Evolutionary conservation across 2,888 invertebrate species (phyloP), one percentile per base, ranked within the genome.

Genomic region (Nudaria mundana): DNA sequence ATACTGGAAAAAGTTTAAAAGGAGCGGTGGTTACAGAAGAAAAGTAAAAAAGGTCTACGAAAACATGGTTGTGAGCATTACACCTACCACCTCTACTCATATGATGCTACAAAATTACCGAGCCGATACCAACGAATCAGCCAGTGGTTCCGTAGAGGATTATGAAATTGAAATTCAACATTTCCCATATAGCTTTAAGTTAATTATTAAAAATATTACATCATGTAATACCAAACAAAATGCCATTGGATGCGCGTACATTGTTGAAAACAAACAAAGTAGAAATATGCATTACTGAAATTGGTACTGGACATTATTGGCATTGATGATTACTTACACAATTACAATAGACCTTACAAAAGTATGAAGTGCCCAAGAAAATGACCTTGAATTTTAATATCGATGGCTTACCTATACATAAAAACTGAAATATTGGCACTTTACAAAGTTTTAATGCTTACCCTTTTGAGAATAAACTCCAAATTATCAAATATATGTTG

Each of bases 281-380:
- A 8, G 14, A 36, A 23, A 10, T 36, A 15, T 8, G 11, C 15
- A 36, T 36, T 14, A 36, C n/a, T 20, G 23, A 23, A 24, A 37
- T 30, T 6, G 37, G 22, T n/a, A 16, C 15, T 24, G 24, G 28
- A 14, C 34, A 50, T 39, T 55, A 55, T 32, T 52, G 52, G 49
- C 40, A 55, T 30, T 35, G 50, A 18, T 49, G 52, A 4, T 15
- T 54, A 11, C 40, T 23, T 32, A 28, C 48, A 35, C 16, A 29
- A 30, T 38, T 52, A 32, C 36, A 7, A 5, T 28, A 24, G 13
- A 18, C 29, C 28, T 40, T 40, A 31, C 18, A 30, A 37, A 25
- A 26, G 7, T 7, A 8, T 31, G 31, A 37, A 18, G 14, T 20
- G 20, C 32, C 18, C 5, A 24, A 29, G 22, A 28, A n/a, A 29